Evolutionary conservation across 2,888 invertebrate genomes (phyloP), one percentile per base, ranked within the genome.

Genomic region (Cylindroiulus punctatus): DNA sequence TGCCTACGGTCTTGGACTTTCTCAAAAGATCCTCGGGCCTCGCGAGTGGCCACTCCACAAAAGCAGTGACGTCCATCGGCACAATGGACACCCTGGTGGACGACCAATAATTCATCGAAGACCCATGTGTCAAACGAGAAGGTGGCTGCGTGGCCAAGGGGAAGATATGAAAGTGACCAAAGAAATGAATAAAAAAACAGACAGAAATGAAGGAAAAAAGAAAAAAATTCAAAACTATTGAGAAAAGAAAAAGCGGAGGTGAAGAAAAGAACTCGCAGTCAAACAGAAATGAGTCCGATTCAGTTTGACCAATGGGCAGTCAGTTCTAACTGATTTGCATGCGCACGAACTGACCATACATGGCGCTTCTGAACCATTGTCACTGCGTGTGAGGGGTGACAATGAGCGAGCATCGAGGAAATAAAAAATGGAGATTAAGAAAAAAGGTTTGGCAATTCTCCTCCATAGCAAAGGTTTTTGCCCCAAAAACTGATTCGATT

Each of bases 31-130:
- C 42, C 42, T 83, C 52, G 52, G 52, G 52, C 52, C 52, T 52
- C 19, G 52, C 52, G 52, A 52, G 52, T 76, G 83, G 40, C 83
- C 44, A 42, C 44, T 83, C 44, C 1, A 44, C 44, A 44, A 84
- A 84, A 30, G 84, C 32, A 84, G 52, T 47, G 84, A 84, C 47
- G 84, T 84, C 47, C 47, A 42, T 44, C 32, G 42, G 84, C 47
- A 84, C 84, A 84, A 84, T 26, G 57, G 84, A 84, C 47, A 42
- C 47, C 47, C 44, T 30, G 52, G 52, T 84, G 42, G 26, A 84
- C 84, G 76, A 76, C 76, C 76, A 84, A 84, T 84, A 84, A 84
- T 84, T 84, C 84, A 84, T 84, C 84, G 12, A 30, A 84, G 47
- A 52, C 26, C 83, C 30, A 52, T 84, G 57, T 84, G 57, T 84